phyloP scores from a whole-genome alignment of 2,888 invertebrate species.

The Phorcus lineatus region DNA sequence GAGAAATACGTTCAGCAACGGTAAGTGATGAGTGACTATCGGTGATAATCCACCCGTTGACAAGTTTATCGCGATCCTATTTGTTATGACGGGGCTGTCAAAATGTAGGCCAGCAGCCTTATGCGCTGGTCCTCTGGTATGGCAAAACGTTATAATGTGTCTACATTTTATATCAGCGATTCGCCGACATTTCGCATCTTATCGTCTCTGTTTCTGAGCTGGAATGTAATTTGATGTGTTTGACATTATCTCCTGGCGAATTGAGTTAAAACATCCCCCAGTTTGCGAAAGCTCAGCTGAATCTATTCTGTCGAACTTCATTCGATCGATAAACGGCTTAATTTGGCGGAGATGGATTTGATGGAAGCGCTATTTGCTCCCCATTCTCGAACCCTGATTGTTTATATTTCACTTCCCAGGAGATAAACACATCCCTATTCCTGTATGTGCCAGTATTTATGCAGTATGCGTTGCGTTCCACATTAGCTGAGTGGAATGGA shows the following conservation, averaged over 20 bases:
- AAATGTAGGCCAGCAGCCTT: background rate
- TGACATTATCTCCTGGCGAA: no score
- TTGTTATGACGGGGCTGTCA: background rate
- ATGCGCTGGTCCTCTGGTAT: background rate
- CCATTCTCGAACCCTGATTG: background rate
- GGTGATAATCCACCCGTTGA: background rate
- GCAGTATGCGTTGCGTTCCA: background rate
- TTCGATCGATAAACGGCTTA: background rate
- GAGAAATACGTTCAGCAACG: conserved; percentile 84
- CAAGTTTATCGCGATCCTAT: background rate
- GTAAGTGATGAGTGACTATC: conserved; percentile 77
- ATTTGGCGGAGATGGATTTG: conserved; percentile 1
- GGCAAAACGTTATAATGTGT: no score
- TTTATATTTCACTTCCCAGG: background rate
- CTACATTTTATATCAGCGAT: no score
- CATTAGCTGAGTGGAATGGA: no score
- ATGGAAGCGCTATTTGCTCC: background rate
- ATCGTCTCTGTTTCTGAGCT: no score
- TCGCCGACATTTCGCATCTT: no score
- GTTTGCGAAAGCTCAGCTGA: no score
- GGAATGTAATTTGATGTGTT: no score
- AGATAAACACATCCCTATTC: no score
- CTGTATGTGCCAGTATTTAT: background rate
- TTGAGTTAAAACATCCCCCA: no score
- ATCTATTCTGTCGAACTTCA: background rate